These are phyloP conservation scores for Panthera uncia DNA, from an alignment of 2,113 vertebrate species.

Conservation along the genomic window DNA sequence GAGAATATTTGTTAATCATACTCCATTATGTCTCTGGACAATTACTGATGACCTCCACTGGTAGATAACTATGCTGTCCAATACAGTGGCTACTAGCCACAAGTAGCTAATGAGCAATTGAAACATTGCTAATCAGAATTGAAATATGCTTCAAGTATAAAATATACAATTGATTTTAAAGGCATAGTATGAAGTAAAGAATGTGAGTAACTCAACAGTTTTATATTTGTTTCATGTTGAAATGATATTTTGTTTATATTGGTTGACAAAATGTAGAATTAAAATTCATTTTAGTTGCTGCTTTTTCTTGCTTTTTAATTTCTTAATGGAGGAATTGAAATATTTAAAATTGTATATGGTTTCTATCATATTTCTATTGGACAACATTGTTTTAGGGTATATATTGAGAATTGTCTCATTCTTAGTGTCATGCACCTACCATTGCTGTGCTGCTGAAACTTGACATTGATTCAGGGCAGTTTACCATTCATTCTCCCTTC, in stretches of 20 bases:
- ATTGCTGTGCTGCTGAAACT: background rate
- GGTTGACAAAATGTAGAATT: background rate
- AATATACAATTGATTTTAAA: background rate
- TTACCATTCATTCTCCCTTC: background rate
- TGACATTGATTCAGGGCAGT: background rate
- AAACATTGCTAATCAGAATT: background rate
- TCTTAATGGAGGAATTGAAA: background rate
- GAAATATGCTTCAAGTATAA: background rate
- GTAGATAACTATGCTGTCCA: background rate
- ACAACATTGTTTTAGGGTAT: background rate
- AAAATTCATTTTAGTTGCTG: background rate
- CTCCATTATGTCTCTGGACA: background rate
- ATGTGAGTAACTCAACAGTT: background rate
- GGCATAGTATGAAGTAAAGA: background rate
- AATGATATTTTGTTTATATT: background rate
- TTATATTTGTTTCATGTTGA: background rate
- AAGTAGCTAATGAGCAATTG: background rate
- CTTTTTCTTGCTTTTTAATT: background rate
- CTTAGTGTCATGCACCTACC: background rate
- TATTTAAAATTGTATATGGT: background rate
- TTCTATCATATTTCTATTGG: background rate
- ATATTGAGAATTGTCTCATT: background rate
- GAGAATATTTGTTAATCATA: background rate
- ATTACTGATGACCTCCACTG: background rate
- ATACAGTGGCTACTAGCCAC: background rate